Percentiles rank a stretch among this genome's conserved stretches.
These are phyloP conservation scores for Polyergus mexicanus DNA, from an alignment of 1,140 invertebrate species.

Conservation along the genomic window DNA sequence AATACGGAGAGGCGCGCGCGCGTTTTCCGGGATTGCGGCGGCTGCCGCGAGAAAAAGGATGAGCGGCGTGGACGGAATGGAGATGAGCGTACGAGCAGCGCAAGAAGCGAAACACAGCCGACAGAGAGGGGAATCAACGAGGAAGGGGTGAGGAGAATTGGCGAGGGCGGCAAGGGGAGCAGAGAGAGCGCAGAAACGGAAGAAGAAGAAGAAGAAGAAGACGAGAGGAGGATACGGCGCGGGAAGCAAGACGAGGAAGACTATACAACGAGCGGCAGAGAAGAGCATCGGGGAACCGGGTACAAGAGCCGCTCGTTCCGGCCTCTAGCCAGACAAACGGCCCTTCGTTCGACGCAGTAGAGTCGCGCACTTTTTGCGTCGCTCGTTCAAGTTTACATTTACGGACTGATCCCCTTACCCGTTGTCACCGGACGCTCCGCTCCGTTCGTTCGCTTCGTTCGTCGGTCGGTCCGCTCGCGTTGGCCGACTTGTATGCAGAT, in stretches of 20 bases:
- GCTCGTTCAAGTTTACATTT: slow-evolving; percentile 78
- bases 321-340: slow-evolving; percentile 73
- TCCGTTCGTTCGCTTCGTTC: background rate
- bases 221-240: background rate
- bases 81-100: slow-evolving; percentile 40
- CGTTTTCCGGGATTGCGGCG: slow-evolving; percentile 71
- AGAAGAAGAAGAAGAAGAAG: slow-evolving; percentile 53
- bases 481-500: slow-evolving; percentile 73
- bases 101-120: slow-evolving; percentile 40
- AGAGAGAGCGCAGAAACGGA: slow-evolving; percentile 33
- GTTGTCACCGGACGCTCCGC: slow-evolving; percentile 67
- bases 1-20: slow-evolving; percentile 46
- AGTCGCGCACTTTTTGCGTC: slow-evolving; percentile 67
- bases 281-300: slow-evolving; percentile 35
- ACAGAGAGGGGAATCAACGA: slow-evolving; percentile 51
- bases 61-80: slow-evolving; percentile 40
- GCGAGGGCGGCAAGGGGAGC: slow-evolving; percentile 49
- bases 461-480: background rate
- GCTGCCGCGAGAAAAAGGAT: slow-evolving; percentile 66
- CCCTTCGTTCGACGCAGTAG: slow-evolving; percentile 62
- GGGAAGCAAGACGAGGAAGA: slow-evolving; percentile 53
- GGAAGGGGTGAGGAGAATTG: background rate
- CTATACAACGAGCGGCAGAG: slow-evolving; percentile 54
- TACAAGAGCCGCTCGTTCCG: slow-evolving; percentile 64
- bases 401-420: slow-evolving; percentile 78